Conservation (phyloP, 2,888 invertebrate species). For the Lacanobia oleracea region DNA sequence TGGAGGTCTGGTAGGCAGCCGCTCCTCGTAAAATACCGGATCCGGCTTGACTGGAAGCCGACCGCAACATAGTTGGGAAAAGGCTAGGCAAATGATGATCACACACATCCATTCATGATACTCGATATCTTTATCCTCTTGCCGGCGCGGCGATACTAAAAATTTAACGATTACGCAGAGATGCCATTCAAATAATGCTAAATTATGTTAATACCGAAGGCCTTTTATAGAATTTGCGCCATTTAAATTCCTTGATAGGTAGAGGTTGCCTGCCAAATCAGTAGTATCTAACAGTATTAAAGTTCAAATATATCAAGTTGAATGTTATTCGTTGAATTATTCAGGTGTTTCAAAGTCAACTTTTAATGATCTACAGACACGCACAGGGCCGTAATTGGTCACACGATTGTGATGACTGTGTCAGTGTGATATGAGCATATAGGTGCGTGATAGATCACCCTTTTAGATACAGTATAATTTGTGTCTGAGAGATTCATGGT, state of each 20-base stretch:
- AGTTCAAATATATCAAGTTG: slow-evolving; percentile 38
- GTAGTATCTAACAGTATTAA: slow-evolving; percentile 23
- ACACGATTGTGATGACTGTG: slow-evolving; percentile 38
- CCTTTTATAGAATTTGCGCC: slow-evolving; percentile 22
- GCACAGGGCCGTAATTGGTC: slow-evolving; percentile 58
- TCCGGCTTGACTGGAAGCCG: too few relatives aligned
- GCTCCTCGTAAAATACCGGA: too few relatives aligned
- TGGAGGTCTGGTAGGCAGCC: too few relatives aligned
- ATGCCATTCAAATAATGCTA: slow-evolving; percentile 38
- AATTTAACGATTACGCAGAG: slow-evolving; percentile 35
- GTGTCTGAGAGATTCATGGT: slow-evolving; percentile 51
- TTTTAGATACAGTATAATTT: slow-evolving; percentile 36
- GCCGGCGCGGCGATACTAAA: slow-evolving; percentile 7
- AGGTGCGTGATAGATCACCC: slow-evolving; percentile 46
- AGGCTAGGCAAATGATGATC: too few relatives aligned
- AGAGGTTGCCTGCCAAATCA: slow-evolving; percentile 15
- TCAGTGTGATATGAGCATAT: slow-evolving; percentile 23
- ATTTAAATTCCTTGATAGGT: slow-evolving; percentile 14
- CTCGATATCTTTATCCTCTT: slow-evolving; percentile 24
- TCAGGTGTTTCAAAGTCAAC: slow-evolving; percentile 46
- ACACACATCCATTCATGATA: slow-evolving; percentile 44
- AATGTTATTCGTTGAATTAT: slow-evolving; percentile 33
- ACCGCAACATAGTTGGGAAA: too few relatives aligned
- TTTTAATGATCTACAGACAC: slow-evolving; percentile 52
- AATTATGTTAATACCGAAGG: slow-evolving; percentile 41